phyloP scores from a whole-genome alignment of 1,140 invertebrate genomes.

The Tetramorium alpestre region DNA sequence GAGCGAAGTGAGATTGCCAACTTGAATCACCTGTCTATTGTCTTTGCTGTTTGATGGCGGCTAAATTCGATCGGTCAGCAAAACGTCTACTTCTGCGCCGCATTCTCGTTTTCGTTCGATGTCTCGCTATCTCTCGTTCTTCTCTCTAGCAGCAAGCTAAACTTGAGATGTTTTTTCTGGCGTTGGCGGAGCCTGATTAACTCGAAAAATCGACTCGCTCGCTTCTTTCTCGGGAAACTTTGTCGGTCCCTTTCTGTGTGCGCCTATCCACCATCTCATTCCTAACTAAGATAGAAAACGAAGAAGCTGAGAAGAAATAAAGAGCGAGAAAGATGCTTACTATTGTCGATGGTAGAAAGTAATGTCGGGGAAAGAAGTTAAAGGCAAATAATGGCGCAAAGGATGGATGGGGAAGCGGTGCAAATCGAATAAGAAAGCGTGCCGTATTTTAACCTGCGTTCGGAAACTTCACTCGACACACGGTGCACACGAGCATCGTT shows the following conservation, averaged over 20 bases:
- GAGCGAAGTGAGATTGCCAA: not conserved
- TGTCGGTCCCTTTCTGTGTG: not conserved
- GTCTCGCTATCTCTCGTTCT: constrained; percentile 46
- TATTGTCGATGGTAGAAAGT: constrained; percentile 61
- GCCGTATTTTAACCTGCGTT: constrained; percentile 40
- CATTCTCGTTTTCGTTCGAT: constrained; percentile 43
- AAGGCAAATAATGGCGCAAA: constrained; percentile 69
- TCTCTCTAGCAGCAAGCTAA: constrained; percentile 61
- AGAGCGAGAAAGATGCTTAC: constrained; percentile 37
- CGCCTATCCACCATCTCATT: not conserved
- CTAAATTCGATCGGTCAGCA: constrained; percentile 36
- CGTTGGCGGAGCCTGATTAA: constrained; percentile 79
- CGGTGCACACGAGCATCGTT: too few species aligned
- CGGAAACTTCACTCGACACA: too few species aligned
- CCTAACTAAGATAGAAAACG: not conserved
- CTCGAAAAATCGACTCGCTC: constrained; percentile 73
- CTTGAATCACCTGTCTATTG: constrained; percentile 16
- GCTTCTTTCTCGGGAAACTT: constrained; percentile 29
- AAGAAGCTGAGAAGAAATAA: constrained; percentile 48
- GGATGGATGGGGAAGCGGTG: constrained; percentile 1
- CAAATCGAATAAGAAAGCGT: constrained; percentile 66
- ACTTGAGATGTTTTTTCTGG: constrained; percentile 76
- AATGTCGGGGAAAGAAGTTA: constrained; percentile 49
- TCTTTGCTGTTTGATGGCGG: not conserved
- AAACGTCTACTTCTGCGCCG: constrained; percentile 45